Evolutionary conservation across 1,140 invertebrate species (phyloP), one percentile per base, ranked within the genome.

Genomic region (Danaus plexippus): DNA sequence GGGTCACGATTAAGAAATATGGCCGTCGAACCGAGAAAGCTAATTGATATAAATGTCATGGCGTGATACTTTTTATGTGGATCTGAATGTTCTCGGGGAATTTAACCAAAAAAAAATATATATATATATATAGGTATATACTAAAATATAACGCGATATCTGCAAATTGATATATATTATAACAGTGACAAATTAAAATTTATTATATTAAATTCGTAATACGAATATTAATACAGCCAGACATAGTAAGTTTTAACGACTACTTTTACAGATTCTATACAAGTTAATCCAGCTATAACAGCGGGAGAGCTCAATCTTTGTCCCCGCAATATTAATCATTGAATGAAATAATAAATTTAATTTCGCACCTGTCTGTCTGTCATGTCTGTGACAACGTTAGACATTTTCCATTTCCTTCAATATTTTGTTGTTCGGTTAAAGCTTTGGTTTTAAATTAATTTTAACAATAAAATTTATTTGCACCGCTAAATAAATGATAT

Each of bases 331-430:
- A 67, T 64, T 66, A 73, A 67, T 67, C 70, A 72, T 67, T 75
- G 69, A 72, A 73, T 78, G 62, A 69, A 61, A 69, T 73, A 77
- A 73, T 77, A 71, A 76, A 75, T 76, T 78, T 71, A 80, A 78
- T 78, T 75, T 74, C 54, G 67, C 65, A 74, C 69, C 74, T 78
- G 74, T 77, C 61, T 57, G 43, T 52, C 49, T 61, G 59, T 56
- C 59, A 56, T 5, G 40, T 41, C 60, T 60, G 57, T 67, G 69
- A 76, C 63, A 67, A 52, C 50, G 52, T 57, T 47, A 47, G 57
- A 57, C 66, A 60, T 66, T 71, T 67, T 68, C 59, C 70, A 74
- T 74, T 75, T 75, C 73, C 73, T 66, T 71, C 66, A 72, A 70
- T 64, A 69, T 71, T 66, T 62, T 57, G 47, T 57, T 57, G 51